Conservation (phyloP, 2,113 vertebrate species). For the Aviceda subcristata region DNA sequence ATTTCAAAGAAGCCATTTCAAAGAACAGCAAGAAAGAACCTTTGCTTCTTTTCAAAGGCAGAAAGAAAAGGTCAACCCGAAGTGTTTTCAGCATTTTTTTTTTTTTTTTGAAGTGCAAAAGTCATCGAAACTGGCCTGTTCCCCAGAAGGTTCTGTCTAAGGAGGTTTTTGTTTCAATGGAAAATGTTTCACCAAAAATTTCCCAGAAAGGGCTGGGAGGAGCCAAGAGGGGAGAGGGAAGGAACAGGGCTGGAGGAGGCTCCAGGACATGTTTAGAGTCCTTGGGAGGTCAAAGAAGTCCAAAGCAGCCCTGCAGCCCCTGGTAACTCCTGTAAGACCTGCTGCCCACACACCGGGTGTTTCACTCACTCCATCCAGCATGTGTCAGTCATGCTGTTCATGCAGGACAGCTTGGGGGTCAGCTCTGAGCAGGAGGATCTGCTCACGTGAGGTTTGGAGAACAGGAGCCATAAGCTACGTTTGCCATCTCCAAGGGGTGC, state of each 20-base stretch:
- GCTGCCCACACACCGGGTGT: background rate
- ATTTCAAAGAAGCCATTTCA: background rate
- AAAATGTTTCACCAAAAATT: background rate
- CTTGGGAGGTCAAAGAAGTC: background rate
- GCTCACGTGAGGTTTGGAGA: background rate
- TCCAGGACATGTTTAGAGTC: background rate
- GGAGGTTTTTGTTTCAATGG: background rate
- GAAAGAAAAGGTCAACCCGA: background rate
- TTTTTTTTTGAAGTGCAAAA: background rate
- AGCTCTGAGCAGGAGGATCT: background rate
- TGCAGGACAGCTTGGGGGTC: background rate
- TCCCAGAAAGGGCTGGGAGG: background rate
- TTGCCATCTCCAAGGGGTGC: background rate
- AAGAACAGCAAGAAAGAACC: background rate
- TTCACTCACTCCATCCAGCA: background rate
- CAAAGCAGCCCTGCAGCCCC: accelerated
- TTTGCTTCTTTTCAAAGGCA: background rate
- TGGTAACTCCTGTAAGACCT: background rate
- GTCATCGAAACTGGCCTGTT: background rate
- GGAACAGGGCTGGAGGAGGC: background rate
- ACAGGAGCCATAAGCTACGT: background rate
- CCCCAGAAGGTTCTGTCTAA: background rate
- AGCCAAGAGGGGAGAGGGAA: background rate
- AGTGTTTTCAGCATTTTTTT: background rate
- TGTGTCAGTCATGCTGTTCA: background rate